Evolutionary conservation across 2,888 invertebrate genomes (phyloP).

Genomic region (Synergus laeviventris): DNA sequence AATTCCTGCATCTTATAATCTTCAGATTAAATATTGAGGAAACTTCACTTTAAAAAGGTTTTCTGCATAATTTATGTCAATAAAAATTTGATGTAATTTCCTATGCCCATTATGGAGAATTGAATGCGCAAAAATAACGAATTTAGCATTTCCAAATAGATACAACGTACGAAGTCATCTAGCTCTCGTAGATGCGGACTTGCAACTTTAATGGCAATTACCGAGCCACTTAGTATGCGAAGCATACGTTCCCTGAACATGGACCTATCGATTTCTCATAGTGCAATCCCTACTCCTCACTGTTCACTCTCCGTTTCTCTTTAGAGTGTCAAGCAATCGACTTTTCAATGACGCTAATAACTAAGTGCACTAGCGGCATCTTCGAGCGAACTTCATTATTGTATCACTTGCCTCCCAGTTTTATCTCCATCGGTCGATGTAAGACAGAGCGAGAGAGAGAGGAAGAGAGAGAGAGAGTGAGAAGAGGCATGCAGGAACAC

Average conservation of each 20-base stretch:
- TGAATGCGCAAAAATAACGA: neutral
- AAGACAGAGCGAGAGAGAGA: constrained; percentile 3
- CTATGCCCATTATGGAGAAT: too few relatives aligned
- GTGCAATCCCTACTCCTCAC: neutral
- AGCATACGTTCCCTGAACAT: constrained; percentile 25
- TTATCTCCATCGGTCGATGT: constrained; percentile 15
- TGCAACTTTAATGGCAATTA: constrained; percentile 37
- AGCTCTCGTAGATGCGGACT: neutral
- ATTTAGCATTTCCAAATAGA: neutral
- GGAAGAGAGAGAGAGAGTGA: constrained; percentile 11
- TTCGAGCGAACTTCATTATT: constrained; percentile 37
- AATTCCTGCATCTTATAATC: too few relatives aligned
- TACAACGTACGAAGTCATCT: constrained; percentile 6
- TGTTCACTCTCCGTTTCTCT: constrained; percentile 28
- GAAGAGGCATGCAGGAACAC: constrained; percentile 37
- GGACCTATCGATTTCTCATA: constrained; percentile 37
- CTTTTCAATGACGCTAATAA: constrained; percentile 34
- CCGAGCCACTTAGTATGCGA: constrained; percentile 33
- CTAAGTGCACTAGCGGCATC: constrained; percentile 34
- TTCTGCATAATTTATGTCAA: neutral
- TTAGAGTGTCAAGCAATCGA: constrained; percentile 26
- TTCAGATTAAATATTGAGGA: too few relatives aligned
- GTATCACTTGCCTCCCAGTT: constrained; percentile 33
- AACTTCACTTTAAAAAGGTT: neutral
- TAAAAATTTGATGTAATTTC: neutral